These are phyloP conservation scores for Ptycholaimellus sp. DNA, from an alignment of 2,888 invertebrate species.

Conservation along the genomic window DNA sequence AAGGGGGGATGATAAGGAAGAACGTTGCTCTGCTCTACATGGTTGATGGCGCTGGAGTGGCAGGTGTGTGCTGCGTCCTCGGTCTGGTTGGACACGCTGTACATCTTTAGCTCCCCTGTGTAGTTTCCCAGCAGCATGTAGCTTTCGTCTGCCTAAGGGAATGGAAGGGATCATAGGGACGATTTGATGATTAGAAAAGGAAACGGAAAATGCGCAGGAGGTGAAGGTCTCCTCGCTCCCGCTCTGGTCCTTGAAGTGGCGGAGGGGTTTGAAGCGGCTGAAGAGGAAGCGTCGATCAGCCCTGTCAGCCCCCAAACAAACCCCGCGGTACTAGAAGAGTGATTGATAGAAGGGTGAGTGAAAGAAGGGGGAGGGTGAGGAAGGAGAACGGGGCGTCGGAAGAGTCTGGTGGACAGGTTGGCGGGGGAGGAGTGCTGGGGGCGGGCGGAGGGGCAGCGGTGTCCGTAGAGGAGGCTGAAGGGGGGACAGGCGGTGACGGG, in stretches of 20 bases:
- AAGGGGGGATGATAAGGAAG: constrained; percentile 7
- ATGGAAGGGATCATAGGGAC: too few relatives aligned
- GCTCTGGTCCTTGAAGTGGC: constrained; percentile 40
- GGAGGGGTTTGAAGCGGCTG: constrained; percentile 40
- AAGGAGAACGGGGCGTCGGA: constrained; percentile 36
- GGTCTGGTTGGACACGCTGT: constrained; percentile 53
- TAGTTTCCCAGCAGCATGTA: constrained; percentile 63
- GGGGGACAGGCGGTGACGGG: constrained; percentile 92
- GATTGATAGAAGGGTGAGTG: too few relatives aligned
- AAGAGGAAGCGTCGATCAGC: constrained; percentile 58
- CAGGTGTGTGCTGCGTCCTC: constrained; percentile 56
- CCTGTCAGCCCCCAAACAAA: constrained; percentile 36
- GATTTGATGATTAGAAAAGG: too few relatives aligned
- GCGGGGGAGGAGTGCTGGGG: constrained; percentile 40
- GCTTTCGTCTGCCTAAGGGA: constrained; percentile 37
- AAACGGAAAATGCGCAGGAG: constrained; percentile 42
- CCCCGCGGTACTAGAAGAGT: too few relatives aligned
- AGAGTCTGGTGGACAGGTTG: constrained; percentile 46
- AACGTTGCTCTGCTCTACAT: constrained; percentile 33
- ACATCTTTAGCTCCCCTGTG: constrained; percentile 64
- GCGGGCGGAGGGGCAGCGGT: constrained; percentile 74
- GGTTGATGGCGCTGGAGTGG: constrained; percentile 62
- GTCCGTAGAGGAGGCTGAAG: constrained; percentile 71
- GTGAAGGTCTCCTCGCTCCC: constrained; percentile 49
- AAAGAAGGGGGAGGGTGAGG: too few relatives aligned